These are phyloP conservation scores for Halcyon senegalensis DNA, from an alignment of 2,113 vertebrate species.

Conservation along the genomic window DNA sequence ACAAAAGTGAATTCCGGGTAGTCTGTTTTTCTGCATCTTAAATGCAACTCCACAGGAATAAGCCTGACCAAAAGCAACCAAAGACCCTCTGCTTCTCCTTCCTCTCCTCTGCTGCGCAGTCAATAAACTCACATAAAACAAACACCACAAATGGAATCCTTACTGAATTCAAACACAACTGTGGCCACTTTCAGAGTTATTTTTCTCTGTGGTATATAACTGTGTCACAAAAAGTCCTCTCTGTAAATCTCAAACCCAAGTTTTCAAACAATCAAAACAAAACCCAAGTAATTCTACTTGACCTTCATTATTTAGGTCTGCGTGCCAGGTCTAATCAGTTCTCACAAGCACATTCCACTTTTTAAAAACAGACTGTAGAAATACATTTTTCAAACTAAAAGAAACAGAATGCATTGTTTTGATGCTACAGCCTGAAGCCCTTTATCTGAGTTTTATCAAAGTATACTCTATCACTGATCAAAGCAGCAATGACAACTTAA, in stretches of 20 bases:
- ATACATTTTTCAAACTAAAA: constrained; percentile 50
- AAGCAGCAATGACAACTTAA: constrained; percentile 68
- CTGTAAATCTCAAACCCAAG: background rate
- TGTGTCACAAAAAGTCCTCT: background rate
- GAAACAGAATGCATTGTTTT: constrained; percentile 47
- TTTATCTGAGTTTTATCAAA: constrained; percentile 65
- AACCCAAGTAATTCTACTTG: background rate
- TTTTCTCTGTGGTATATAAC: background rate
- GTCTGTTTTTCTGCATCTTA: background rate
- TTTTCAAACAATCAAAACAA: constrained; percentile 35
- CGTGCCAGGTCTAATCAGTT: constrained; percentile 60
- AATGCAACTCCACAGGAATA: background rate
- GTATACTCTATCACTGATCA: constrained; percentile 57
- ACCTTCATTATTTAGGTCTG: constrained; percentile 60
- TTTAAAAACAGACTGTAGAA: constrained; percentile 35
- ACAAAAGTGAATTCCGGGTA: background rate
- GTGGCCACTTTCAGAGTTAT: background rate
- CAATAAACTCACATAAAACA: background rate
- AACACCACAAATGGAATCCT: background rate
- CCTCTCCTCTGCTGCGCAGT: background rate
- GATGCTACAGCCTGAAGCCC: constrained; percentile 58
- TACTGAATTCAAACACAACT: background rate
- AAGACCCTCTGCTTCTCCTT: background rate
- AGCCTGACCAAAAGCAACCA: background rate
- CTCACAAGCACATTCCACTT: background rate